A percentile compares a stretch with the other conserved stretches of the same genome.
Conservation (phyloP, 2,888 invertebrate species). For the Hemistola chrysoprasaria region DNA sequence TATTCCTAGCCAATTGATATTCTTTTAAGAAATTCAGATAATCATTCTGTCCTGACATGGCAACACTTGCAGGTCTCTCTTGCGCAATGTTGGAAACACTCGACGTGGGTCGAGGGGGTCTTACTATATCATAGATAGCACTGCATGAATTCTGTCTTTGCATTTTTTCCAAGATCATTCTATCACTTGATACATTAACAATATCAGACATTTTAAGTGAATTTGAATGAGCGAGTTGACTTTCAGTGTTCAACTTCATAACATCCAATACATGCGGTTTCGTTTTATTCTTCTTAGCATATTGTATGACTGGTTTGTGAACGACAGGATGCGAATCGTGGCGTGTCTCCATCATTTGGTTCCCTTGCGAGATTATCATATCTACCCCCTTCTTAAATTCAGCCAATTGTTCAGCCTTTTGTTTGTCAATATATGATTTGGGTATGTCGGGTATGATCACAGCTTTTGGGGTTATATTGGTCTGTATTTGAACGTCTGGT, state of each 20-base stretch:
- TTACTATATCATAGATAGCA: neutral
- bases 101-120: neutral
- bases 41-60: conserved; percentile 30
- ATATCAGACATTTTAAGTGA: conserved; percentile 12
- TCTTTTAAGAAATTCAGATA: conserved; percentile 56
- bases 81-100: conserved; percentile 1
- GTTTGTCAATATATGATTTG: conserved; percentile 47
- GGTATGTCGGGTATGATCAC: conserved; percentile 40
- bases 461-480: conserved; percentile 35
- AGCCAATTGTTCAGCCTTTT: conserved; percentile 39
- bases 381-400: conserved; percentile 36
- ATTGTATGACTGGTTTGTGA: conserved; percentile 32
- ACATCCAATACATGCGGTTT: conserved; percentile 4
- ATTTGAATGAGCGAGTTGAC: conserved; percentile 1
- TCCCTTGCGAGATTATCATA: conserved; percentile 15
- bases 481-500: conserved; percentile 23
- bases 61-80: conserved; percentile 6
- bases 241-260: neutral
- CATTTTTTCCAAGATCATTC: conserved; percentile 13
- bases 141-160: conserved; percentile 9
- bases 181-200: conserved; percentile 12
- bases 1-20: too few relatives aligned
- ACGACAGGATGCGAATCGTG: conserved; percentile 18
- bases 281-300: conserved; percentile 20
- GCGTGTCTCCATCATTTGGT: conserved; percentile 11